phyloP scores from a whole-genome alignment of 2,888 invertebrate genomes.

The Caenorhabditis parvicauda region DNA sequence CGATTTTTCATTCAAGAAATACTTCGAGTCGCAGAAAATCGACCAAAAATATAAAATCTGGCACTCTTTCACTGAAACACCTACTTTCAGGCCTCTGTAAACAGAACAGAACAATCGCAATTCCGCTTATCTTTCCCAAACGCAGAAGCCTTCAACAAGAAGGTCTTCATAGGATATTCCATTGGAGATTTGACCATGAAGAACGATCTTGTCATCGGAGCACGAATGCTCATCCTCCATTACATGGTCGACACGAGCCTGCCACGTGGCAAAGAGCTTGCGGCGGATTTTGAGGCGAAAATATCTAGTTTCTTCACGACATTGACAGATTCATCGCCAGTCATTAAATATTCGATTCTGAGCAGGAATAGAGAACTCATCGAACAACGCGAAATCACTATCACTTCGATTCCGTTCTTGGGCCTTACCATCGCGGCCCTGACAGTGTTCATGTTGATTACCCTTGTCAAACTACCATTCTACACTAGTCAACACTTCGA shows the following conservation, averaged over 20 bases:
- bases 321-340: slow-evolving; percentile 34
- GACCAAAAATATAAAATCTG: slow-evolving; percentile 5
- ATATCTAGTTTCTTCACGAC: slow-evolving; percentile 41
- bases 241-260: slow-evolving; percentile 55
- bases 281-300: slow-evolving; percentile 48
- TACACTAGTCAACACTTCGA: slow-evolving; percentile 56
- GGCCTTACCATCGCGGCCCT: slow-evolving; percentile 50
- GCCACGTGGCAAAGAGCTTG: slow-evolving; percentile 34
- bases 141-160: slow-evolving; percentile 44
- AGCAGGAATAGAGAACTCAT: slow-evolving; percentile 51
- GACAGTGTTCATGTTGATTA: slow-evolving; percentile 52
- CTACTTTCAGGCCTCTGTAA: slow-evolving; percentile 6
- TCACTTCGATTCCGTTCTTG: slow-evolving; percentile 52
- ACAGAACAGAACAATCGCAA: no score
- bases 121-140: slow-evolving; percentile 56
- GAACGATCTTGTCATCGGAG: slow-evolving; percentile 31
- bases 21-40: no score
- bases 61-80: background rate
- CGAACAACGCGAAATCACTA: slow-evolving; percentile 54
- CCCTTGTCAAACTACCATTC: slow-evolving; percentile 48
- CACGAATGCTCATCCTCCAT: slow-evolving; percentile 50
- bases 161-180: slow-evolving; percentile 45
- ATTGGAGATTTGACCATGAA: slow-evolving; percentile 37
- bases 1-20: no score
- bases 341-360: slow-evolving; percentile 47